A percentile compares a stretch with the other conserved stretches of the same genome.
Evolutionary conservation across 2,113 vertebrate species (phyloP).

Genomic region (Zonotrichia leucophrys): DNA sequence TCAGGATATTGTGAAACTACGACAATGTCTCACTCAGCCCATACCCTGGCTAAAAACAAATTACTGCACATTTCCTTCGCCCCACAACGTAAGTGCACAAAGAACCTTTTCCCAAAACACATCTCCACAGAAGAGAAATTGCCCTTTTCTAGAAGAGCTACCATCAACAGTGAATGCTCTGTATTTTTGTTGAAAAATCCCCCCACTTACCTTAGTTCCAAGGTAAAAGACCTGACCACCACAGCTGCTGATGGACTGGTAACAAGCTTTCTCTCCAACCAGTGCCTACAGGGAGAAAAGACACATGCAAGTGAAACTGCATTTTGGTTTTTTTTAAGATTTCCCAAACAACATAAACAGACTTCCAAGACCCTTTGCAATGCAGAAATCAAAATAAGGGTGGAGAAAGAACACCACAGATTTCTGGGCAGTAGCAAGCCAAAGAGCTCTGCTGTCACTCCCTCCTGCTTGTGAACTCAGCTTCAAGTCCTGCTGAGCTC

Average conservation of each 20-base stretch:
- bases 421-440: background rate
- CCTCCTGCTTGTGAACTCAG: background rate
- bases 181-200: background rate
- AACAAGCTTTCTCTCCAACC: conserved; percentile 97
- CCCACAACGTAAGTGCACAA: background rate
- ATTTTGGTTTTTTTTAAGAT: background rate
- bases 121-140: background rate
- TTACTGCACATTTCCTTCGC: background rate
- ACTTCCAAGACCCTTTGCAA: background rate
- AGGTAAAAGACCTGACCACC: conserved; percentile 94
- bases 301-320: background rate
- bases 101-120: background rate
- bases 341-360: background rate
- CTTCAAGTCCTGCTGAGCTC: background rate
- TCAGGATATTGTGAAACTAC: background rate
- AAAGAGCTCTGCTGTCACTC: background rate
- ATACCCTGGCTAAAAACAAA: background rate
- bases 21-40: background rate
- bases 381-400: background rate
- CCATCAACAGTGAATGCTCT: background rate
- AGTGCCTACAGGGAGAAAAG: conserved; percentile 80
- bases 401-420: background rate
- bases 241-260: conserved; percentile 92
- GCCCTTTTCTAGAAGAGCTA: background rate
- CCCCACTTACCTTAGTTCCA: conserved; percentile 88